Conservation (phyloP, 2,888 invertebrate species). For the Electrophaes corylata region DNA sequence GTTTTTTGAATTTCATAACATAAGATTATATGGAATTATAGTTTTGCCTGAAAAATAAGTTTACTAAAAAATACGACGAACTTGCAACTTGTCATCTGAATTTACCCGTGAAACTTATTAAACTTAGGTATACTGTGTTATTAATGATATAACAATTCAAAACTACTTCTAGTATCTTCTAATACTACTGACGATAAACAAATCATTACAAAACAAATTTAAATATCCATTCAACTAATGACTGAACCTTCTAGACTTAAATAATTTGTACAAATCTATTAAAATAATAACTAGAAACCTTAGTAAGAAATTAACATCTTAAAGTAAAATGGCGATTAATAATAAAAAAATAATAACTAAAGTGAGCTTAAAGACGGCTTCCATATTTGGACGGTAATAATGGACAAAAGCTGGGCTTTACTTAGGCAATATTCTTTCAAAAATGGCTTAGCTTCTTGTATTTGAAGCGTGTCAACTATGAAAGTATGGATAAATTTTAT, state of each 20-base stretch:
- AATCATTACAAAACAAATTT: conserved; percentile 28
- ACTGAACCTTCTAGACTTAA: conserved; percentile 10
- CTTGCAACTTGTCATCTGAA: too few species aligned
- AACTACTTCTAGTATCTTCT: conserved; percentile 15
- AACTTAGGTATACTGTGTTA: too few species aligned
- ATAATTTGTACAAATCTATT: not conserved
- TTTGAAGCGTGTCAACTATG: not conserved
- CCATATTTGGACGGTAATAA: conserved; percentile 64
- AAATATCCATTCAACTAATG: conserved; percentile 50
- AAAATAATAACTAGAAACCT: conserved; percentile 1
- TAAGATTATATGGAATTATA: too few species aligned
- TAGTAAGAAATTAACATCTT: not conserved
- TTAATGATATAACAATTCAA: too few species aligned
- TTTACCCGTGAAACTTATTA: too few species aligned
- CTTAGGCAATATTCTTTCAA: conserved; percentile 28
- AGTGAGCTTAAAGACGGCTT: conserved; percentile 66
- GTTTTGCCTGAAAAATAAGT: too few species aligned
- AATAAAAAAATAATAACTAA: conserved; percentile 27
- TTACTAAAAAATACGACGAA: too few species aligned
- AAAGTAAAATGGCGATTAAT: not conserved
- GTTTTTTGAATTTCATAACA: too few species aligned
- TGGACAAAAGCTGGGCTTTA: conserved; percentile 64
- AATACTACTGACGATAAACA: not conserved
- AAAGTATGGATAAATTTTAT: not conserved
- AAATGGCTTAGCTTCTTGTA: conserved; percentile 15